Conservation (phyloP, 2,113 vertebrate genomes). For the Alligator sinensis region DNA sequence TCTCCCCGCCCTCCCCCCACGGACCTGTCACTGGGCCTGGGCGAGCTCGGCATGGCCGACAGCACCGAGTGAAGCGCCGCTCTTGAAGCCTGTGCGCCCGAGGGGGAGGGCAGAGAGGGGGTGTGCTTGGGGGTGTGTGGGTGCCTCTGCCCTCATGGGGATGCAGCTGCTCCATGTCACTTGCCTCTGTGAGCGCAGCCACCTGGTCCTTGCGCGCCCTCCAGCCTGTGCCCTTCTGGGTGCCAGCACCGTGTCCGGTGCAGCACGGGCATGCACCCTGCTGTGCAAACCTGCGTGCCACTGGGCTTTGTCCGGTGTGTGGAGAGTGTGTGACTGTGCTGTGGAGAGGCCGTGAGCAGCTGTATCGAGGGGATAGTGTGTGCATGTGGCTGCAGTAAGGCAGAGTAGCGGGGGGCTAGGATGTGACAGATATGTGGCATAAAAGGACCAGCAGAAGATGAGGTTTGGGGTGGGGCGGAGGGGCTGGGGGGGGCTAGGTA, state of each 20-base stretch:
- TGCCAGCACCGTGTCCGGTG: background rate
- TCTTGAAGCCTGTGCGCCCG: background rate
- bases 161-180: background rate
- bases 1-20: constrained; percentile 7
- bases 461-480: constrained; percentile 16
- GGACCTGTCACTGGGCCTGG: too few species aligned
- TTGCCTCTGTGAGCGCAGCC: background rate
- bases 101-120: background rate
- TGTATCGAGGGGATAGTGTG: background rate
- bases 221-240: background rate
- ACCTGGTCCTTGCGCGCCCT: background rate
- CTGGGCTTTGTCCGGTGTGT: too few species aligned
- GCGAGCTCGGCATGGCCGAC: too few species aligned
- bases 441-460: background rate
- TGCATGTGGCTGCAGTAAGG: background rate
- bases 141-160: background rate
- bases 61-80: constrained; percentile 36
- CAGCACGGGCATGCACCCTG: accelerated
- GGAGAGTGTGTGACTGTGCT: too few species aligned
- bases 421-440: constrained; percentile 27
- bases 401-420: constrained; percentile 2
- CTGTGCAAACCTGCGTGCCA: too few species aligned
- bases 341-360: background rate
- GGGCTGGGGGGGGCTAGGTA: background rate
- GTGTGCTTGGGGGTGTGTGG: background rate